Evolutionary conservation across 2,888 invertebrate genomes (phyloP), one percentile per base, ranked within the genome.

Genomic region (Lacanobia wlatinum): DNA sequence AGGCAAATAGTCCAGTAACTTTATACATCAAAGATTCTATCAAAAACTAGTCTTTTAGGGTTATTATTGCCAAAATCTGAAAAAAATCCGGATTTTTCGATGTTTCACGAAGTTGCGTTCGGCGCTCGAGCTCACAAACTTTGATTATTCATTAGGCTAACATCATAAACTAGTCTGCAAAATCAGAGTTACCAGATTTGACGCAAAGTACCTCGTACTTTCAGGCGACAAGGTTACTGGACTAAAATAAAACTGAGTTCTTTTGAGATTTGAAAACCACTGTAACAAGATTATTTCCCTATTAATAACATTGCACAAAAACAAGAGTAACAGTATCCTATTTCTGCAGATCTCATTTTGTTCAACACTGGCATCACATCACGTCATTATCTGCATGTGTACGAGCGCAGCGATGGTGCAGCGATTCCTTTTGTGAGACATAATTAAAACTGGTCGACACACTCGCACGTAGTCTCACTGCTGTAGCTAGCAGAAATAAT

Each of bases 391-490:
- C 9, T 50, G 18, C n/a, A 21, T 12, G 46, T 6, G 14, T 23
- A 12, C 46, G 14, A 56, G 46, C n/a, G 46, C n/a, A 53, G 38
- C 21, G 14, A 28, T 16, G 40, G 48, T 18, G 48, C 21, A 43
- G 23, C 21, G 18, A 46, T 2, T 52, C 23, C 18, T 70, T 70
- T 70, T 46, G 38, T 69, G 38, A 69, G 43, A 46, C 18, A 59
- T 53, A 28, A 77, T 48, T 55, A 43, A 71, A 61, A 23, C 12
- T 10, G 28, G n/a, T 43, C 53, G 16, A 21, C 46, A 58, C 38
- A 18, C 38, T 14, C 5, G 12, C 28, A 28, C 8, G 7, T 12
- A 21, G 40, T 23, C 14, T 50, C 50, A 16, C 34, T 7, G 28
- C 12, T 21, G 3, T 21, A 21, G 2, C 23, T 9, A 28, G 21